Base-by-base conservation (phyloP, 2,888 invertebrate species). In the Dinocampus coccinellae region DNA sequence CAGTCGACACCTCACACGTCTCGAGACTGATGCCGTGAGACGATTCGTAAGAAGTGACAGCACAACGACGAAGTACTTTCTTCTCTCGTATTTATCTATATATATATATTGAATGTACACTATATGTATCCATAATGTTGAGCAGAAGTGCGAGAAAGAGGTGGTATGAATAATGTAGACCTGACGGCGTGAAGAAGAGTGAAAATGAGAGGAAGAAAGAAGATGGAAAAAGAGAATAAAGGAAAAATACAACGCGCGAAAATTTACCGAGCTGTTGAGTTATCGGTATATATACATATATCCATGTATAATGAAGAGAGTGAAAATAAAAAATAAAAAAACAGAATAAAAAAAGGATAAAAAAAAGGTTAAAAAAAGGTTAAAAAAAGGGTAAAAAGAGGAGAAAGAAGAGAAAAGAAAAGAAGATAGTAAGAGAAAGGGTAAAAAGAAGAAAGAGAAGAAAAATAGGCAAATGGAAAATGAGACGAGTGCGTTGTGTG, bases 91-190 rank as follows among this genome's bases (percentile, higher is more conserved):
- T n/a, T n/a, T n/a, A n/a, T n/a, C n/a, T n/a, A n/a, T n/a, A n/a
- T n/a, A n/a, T n/a, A 42, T 66, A 72, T 76, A 77, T 76, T 69
- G 75, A 76, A 75, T 74, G 76, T 69, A 74, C 76, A 73, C 77
- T 77, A 47, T n/a, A 57, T n/a, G n/a, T 26, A 78, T 76, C 75
- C 75, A 72, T 77, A 76, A 77, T 70, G 76, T 70, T 72, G 77
- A 76, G 77, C 77, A 76, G 73, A 72, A 77, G 79, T 77, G 77
- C 75, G 74, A 77, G 73, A 74, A 78, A 73, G 70, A 75, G 75
- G 69, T 75, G 69, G n/a, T 77, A 80, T 81, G 80, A 81, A 81
- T 80, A 81, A 81, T 80, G 80, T 75, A 78, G 69, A 60, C 66
- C 29, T 26, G 52, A 29, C 47, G 62, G 47, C 52, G 61, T 36